phyloP scores from a whole-genome alignment of 2,888 invertebrate genomes.

The Leptinotarsa peninsularis region DNA sequence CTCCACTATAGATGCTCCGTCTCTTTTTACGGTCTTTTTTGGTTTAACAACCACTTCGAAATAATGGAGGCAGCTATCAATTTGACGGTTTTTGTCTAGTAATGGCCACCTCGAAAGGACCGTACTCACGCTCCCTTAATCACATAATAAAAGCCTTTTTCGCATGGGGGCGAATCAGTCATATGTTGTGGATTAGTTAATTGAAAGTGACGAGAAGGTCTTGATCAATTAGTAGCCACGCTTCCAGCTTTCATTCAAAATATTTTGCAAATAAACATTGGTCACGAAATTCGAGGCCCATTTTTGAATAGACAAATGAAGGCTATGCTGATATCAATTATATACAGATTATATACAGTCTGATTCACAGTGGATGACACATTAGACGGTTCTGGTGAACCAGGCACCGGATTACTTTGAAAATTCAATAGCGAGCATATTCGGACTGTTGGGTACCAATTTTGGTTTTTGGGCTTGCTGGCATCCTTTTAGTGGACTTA shows the following conservation, averaged over 20 bases:
- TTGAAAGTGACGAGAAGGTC: neutral
- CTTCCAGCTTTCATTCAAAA: neutral
- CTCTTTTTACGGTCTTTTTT: slow-evolving; percentile 55
- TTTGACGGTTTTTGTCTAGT: slow-evolving; percentile 57
- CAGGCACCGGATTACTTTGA: no score
- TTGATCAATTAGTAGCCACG: neutral
- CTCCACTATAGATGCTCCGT: slow-evolving; percentile 49
- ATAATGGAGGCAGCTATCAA: slow-evolving; percentile 63
- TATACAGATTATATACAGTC: no score
- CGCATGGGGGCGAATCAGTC: neutral
- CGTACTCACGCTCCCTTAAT: slow-evolving; percentile 27
- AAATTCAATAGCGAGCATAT: no score
- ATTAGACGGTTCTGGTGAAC: no score
- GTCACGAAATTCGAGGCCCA: no score
- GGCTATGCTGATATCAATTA: no score
- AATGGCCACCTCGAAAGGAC: slow-evolving; percentile 34
- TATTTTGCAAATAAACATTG: neutral
- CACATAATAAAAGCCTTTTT: slow-evolving; percentile 30
- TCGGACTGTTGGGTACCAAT: no score
- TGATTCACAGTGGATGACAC: no score
- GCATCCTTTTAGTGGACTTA: no score
- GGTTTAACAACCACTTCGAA: slow-evolving; percentile 62
- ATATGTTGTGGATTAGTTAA: slow-evolving; percentile 14
- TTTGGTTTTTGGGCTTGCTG: no score
- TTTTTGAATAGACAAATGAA: no score